These are phyloP conservation scores for Yponomeuta plumbellus DNA, from an alignment of 2,888 invertebrate genomes.

Conservation along the genomic window DNA sequence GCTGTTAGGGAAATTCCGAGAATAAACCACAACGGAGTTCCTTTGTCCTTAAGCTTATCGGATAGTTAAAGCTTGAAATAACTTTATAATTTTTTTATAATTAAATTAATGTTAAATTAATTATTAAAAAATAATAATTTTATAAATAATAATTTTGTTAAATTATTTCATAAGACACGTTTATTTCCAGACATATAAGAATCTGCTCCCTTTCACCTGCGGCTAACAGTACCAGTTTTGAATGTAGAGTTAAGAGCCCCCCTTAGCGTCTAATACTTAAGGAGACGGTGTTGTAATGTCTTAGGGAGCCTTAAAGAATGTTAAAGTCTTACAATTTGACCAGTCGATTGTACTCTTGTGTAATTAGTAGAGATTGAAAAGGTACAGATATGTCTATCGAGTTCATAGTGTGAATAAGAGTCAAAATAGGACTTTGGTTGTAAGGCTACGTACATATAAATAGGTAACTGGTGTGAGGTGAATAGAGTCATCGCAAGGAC, in stretches of 20 bases:
- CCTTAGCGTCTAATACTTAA: slow-evolving; percentile 31
- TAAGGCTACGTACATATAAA: slow-evolving; percentile 6
- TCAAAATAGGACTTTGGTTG: not conserved
- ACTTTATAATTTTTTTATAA: no score
- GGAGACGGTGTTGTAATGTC: slow-evolving; percentile 8
- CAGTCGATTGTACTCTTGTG: slow-evolving; percentile 1
- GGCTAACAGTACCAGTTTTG: slow-evolving; percentile 29
- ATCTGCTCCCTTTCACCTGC: not conserved
- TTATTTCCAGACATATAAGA: not conserved
- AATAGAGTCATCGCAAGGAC: not conserved
- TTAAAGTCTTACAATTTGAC: not conserved
- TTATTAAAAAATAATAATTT: no score
- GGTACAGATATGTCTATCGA: not conserved
- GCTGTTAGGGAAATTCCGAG: no score
- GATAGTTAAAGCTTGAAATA: no score
- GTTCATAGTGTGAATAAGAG: slow-evolving; percentile 2
- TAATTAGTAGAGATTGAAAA: not conserved
- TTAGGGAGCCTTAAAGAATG: slow-evolving; percentile 2
- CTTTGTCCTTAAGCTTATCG: no score
- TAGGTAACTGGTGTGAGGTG: not conserved
- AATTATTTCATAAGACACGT: no score
- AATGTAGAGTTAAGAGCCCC: slow-evolving; percentile 43
- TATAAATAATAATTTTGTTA: no score
- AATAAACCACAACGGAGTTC: no score
- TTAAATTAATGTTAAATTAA: no score